Evolutionary conservation across 2,797 vertebrate genomes (phyloP), one percentile per base, ranked within the genome.

Genomic region (Brachyalestes nurse): DNA sequence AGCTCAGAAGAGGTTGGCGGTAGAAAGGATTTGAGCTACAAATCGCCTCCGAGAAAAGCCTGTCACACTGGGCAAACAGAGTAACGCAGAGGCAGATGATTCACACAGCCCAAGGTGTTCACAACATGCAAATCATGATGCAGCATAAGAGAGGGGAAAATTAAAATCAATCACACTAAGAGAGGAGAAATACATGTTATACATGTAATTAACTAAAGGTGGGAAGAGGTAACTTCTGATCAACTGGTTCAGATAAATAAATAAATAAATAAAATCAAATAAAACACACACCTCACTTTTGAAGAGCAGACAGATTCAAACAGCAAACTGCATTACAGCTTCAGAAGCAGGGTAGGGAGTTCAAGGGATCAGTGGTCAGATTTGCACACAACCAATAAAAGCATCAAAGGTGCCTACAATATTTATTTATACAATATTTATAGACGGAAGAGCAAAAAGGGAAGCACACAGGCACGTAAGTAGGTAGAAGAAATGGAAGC

Each of bases 141-240:
- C 71, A 66, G 79, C 72, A 49, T 42, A 78, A 83, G 81, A 73
- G 77, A 78, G 76, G 74, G 70, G 74, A 60, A 77, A 87, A 87
- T 87, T 84, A 82, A 85, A 87, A 81, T 85, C 75, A 28, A 76
- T 87, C 86, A 82, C 76, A 82, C 71, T 65, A 72, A 25, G 75
- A 73, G 69, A 71, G 60, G 72, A 72, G 70, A 49, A 45, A 12
- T 45, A 45, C 42, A 45, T 76, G 71, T 62, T 65, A 13, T 19
- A 69, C 6, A 4, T 17, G 53, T 74, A 67, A 75, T 69, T 69
- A 75, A 74, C 65, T 70, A 34, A 61, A 49, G 19, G 2, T 65
- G 57, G 64, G 58, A 69, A 62, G 6, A 61, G 34, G 34, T 7
- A 34, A 42, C 14, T 55, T 40, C 13, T 58, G 10, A 74, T 16